Percentiles rank a stretch among this genome's conserved stretches.
phyloP scores from a whole-genome alignment of 2,113 vertebrate genomes.

The Petroica traversi region DNA sequence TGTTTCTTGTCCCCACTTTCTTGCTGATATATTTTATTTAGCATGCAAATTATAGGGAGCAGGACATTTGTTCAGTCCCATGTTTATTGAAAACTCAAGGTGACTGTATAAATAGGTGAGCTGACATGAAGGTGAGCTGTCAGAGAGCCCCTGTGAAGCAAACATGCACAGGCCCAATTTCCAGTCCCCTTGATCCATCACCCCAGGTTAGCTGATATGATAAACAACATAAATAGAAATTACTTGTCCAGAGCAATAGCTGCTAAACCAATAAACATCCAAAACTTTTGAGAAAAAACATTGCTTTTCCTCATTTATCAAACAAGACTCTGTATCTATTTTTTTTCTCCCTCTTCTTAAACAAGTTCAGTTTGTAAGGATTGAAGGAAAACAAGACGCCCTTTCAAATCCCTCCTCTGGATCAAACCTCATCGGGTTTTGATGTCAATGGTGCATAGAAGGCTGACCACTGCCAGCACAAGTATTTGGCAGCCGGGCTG shows the following conservation, averaged over 20 bases:
- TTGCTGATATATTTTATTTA: neutral
- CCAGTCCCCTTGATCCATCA: neutral
- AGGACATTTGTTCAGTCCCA: neutral
- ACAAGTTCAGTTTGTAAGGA: slow-evolving; percentile 62
- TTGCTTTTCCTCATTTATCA: slow-evolving; percentile 53
- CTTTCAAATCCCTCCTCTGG: slow-evolving; percentile 62
- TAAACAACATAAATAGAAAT: slow-evolving; percentile 60
- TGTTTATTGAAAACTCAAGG: neutral
- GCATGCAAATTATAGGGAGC: neutral
- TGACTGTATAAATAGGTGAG: neutral
- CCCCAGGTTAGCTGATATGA: slow-evolving; percentile 32
- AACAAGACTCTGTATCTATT: slow-evolving; percentile 55
- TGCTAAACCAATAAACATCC: slow-evolving; percentile 60
- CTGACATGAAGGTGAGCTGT: neutral
- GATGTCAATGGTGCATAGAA: slow-evolving; percentile 72
- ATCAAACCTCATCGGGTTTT: slow-evolving; percentile 67
- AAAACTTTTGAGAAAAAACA: slow-evolving; percentile 18
- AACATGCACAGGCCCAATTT: neutral
- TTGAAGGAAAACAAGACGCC: slow-evolving; percentile 54
- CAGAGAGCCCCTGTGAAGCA: neutral
- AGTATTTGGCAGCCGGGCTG: slow-evolving; percentile 62
- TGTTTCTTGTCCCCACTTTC: neutral
- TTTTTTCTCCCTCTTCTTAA: slow-evolving; percentile 10
- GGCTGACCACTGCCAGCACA: slow-evolving; percentile 54
- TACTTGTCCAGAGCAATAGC: slow-evolving; percentile 36